Base-by-base conservation (phyloP, 2,888 invertebrate species). In the Nymphalis polychloros region DNA sequence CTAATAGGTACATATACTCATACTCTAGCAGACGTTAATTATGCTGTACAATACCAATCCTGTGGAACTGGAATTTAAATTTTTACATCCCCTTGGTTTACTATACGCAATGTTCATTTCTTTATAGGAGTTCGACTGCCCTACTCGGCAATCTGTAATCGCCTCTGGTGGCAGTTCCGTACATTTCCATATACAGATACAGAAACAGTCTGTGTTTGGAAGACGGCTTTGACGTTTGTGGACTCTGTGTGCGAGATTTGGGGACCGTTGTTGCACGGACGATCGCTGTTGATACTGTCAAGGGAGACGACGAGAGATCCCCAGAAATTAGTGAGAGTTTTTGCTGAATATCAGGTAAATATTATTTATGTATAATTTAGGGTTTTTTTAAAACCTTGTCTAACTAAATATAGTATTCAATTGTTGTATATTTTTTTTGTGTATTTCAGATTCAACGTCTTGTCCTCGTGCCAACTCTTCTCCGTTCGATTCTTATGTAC, bases 181-280 rank as follows among this genome's bases (percentile, higher is more conserved):
- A 94, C 93, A 0, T 96, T 98, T 81, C 97, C 98, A 0, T 98
- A 95, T 85, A 87, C 93, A 0, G 79, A 89, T 0, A 92, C 93
- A 0, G 97, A 97, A 79, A 92, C 93, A 10, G 93, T 94, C 5
- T 96, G 97, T 77, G 95, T 97, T 0, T 98, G 98, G 90, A 98
- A 98, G 88, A 98, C 98, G 0, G 97, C 98, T 0, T 88, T 98
- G 20, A 98, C 98, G 0, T 98, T 98, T 82, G 97, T 98, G 5
- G 98, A 98, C 84, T 97, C 97, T 0, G 95, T 97, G 10, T 94
- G 96, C 1, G 98, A 98, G 91, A 95, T 98, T 66, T 97, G 97
- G 96, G 96, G 96, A 0, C 96, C 97, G 0, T 83, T 98, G 57
- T 89, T 98, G 19, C 95, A 95, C 72, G 96, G 95, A 13, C 84